phyloP scores from a whole-genome alignment of 1,140 invertebrate genomes.

The Centruroides sculpturatus region DNA sequence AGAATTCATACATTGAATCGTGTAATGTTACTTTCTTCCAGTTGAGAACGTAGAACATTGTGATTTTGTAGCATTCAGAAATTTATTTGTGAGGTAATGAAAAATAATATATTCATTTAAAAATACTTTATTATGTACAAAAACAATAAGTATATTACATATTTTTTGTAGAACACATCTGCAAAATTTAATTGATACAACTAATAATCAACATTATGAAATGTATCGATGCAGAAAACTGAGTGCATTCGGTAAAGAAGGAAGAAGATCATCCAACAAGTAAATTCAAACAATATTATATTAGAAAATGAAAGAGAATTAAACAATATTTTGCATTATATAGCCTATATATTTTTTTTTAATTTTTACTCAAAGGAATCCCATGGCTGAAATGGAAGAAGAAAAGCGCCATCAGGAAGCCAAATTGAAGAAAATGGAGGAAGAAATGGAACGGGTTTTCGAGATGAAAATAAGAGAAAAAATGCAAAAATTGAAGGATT shows the following conservation, averaged over 20 bases:
- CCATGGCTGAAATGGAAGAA: conserved; percentile 92
- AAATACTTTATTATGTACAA: no score
- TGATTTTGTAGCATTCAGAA: conserved; percentile 92
- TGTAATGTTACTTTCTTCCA: conserved; percentile 25
- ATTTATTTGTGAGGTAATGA: conserved; percentile 54
- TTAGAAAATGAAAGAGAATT: no score
- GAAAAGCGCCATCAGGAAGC: conserved; percentile 88
- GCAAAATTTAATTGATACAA: conserved; percentile 39
- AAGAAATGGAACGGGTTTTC: conserved; percentile 89
- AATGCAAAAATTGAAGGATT: conserved; percentile 82
- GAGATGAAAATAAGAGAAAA: conserved; percentile 82
- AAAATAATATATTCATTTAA: no score
- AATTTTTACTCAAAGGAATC: conserved; percentile 60
- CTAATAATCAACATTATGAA: conserved; percentile 41
- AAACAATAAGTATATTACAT: conserved; percentile 21
- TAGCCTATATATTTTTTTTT: no score
- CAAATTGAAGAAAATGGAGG: conserved; percentile 93
- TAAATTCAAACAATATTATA: no score
- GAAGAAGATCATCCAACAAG: conserved; percentile 52
- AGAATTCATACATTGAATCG: no score
- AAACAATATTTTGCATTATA: no score
- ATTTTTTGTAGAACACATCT: conserved; percentile 67
- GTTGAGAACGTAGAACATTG: conserved; percentile 98
- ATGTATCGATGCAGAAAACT: conserved; percentile 59
- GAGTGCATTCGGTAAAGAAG: conserved; percentile 61